Evolutionary conservation across 2,797 vertebrate genomes (phyloP), one percentile per base, ranked within the genome.

Genomic region (Nannoperca australis): DNA sequence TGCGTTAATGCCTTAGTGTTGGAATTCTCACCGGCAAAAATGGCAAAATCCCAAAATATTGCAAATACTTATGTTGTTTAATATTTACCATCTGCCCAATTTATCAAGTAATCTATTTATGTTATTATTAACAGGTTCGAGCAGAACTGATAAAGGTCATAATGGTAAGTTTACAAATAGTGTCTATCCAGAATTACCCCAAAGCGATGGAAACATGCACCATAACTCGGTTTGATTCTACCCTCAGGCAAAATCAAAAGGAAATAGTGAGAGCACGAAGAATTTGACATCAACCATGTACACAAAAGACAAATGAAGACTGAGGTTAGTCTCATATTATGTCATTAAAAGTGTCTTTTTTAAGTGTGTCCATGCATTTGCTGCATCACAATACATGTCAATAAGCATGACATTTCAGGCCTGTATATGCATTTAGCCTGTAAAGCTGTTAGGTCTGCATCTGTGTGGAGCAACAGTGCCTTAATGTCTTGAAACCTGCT

Each of bases 91-190:
- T 22, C 3, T 34, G 22, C 1, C 3, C 30, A 18, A 9, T 73
- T 12, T 44, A 7, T 58, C 8, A 56, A 36, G 0, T 7, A 45
- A 13, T 50, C 9, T 66, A 0, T 62, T 49, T 76, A 17, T 88
- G 42, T 76, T 72, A 1, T 78, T 72, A 1, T 27, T 30, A 67
- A 68, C 88, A 96, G 96, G 94, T 96, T 56, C 90, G 94, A 77
- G 90, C 94, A 12, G 95, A 94, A 77, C 47, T 96, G 24, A 1
- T 89, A 1, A 94, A 78, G 81, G 38, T 90, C 24, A 49, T 95
- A 42, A 86, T n/a, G 66, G 95, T 96, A 73, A 89, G 94, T 91
- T 40, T 12, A 64, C 6, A 22, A 51, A 17, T n/a, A n/a, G 22
- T 0, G 12, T 42, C 2, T 18, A 14, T 61, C 22, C 4, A 14